Evolutionary conservation across 2,113 vertebrate species (phyloP).

Genomic region (Ptilorrhoa leucosticta): DNA sequence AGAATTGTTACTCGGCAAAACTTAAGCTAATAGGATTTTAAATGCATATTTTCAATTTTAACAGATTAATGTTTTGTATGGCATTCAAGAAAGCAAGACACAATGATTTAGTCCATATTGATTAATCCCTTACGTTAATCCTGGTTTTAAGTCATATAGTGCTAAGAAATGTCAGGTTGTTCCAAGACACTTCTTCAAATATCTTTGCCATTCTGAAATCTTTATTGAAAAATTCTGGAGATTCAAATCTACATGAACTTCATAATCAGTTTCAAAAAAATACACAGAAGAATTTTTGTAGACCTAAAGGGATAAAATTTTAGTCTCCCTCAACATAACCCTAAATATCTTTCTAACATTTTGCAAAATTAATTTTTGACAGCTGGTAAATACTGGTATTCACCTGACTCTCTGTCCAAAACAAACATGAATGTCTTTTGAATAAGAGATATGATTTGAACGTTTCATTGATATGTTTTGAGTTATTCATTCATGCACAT

Average conservation of each 20-base stretch:
- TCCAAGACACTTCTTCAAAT: background rate
- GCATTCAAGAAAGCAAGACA: background rate
- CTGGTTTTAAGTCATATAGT: background rate
- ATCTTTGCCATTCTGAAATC: background rate
- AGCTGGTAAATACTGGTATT: background rate
- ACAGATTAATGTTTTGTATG: constrained; percentile 27
- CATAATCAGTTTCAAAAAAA: background rate
- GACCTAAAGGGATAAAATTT: background rate
- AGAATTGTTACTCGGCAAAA: background rate
- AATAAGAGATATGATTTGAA: background rate
- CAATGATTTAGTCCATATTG: constrained; percentile 15
- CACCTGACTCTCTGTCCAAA: background rate
- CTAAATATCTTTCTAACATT: background rate
- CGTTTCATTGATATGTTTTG: background rate
- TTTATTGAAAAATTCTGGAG: background rate
- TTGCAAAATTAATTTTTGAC: constrained; percentile 48
- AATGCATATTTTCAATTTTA: constrained; percentile 10
- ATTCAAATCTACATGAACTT: background rate
- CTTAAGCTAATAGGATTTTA: background rate
- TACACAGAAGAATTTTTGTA: background rate
- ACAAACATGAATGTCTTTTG: background rate
- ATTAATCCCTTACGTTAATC: constrained; percentile 32
- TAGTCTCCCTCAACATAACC: background rate
- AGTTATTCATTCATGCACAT: background rate
- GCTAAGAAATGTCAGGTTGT: background rate